Base-by-base conservation (phyloP, 2,888 invertebrate species). In the Quadroppia sp. region DNA sequence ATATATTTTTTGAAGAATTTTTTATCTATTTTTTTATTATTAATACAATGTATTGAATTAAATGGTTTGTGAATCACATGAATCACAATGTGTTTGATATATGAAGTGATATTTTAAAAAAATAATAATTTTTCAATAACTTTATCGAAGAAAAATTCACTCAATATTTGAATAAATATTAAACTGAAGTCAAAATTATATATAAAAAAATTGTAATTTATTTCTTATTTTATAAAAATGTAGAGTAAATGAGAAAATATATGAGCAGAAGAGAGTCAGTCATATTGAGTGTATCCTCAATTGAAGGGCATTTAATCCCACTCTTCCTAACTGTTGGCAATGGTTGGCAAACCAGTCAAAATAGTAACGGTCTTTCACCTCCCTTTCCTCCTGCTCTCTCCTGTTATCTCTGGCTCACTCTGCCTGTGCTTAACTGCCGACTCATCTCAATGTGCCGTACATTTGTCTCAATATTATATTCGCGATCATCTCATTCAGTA, bases 231-330 rank as follows among this genome's bases (percentile, higher is more conserved):
- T 45, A 45, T 45, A 45, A 45, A 45, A 45, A 15, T 45, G 6
- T 53, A 13, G 53, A 23, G 23, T 7, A 53, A 53, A 53, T 28
- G 53, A 20, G 53, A 20, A 3, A 20, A 3, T 20, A 20, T 53
- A n/a, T n/a, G n/a, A 11, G 45, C 15, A 15, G 11, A 2, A 53
- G 9, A 9, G 53, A 3, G 9, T 7, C 23, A 13, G 53, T 59
- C n/a, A 20, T 20, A 20, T 23, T n/a, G n/a, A 20, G 2, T 30
- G 13, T 30, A 30, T 30, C 30, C 59, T 59, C 30, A 30, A 30
- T 30, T 59, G 59, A 30, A 59, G 59, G 13, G 53, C 30, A 30
- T 30, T 59, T 59, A 59, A 59, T 59, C 59, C 59, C 59, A 59
- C 59, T 59, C n/a, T 59, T 30, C 59, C 53, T 53, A 53, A 53